phyloP scores from a whole-genome alignment of 2,797 vertebrate species.

The Natrix natrix region DNA sequence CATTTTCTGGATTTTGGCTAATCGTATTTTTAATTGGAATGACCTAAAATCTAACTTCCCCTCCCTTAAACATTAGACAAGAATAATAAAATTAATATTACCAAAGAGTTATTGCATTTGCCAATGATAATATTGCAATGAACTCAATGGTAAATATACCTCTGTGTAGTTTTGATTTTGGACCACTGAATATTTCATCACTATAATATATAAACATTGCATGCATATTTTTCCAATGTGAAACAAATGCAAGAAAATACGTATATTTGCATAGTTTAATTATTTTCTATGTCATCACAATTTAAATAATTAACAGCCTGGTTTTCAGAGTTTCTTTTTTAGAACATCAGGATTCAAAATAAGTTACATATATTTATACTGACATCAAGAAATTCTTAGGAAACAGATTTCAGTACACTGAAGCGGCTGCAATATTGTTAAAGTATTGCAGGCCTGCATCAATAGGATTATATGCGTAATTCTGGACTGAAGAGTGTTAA shows the following conservation, averaged over 20 bases:
- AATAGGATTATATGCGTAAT: background rate
- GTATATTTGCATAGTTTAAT: background rate
- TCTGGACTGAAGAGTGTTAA: too few relatives aligned
- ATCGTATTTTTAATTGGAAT: background rate
- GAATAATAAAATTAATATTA: background rate
- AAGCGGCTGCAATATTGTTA: background rate
- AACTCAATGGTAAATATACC: constrained; percentile 1
- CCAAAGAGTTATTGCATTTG: background rate
- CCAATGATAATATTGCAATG: background rate
- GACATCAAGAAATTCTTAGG: background rate
- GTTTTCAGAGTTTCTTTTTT: background rate
- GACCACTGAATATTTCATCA: constrained; percentile 38
- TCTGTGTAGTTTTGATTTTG: constrained; percentile 37
- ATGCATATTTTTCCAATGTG: background rate
- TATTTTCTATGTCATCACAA: background rate
- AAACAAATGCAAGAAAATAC: constrained; percentile 20
- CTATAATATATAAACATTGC: constrained; percentile 34
- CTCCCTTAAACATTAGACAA: background rate
- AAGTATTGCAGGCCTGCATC: background rate
- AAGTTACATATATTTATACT: background rate
- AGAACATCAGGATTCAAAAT: background rate
- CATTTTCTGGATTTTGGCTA: background rate
- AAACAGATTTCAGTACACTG: background rate
- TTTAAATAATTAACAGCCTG: background rate
- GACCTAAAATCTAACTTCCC: too few relatives aligned